These are phyloP conservation scores for Heliconius melpomene DNA, from an alignment of 1,140 invertebrate species.

Conservation along the genomic window DNA sequence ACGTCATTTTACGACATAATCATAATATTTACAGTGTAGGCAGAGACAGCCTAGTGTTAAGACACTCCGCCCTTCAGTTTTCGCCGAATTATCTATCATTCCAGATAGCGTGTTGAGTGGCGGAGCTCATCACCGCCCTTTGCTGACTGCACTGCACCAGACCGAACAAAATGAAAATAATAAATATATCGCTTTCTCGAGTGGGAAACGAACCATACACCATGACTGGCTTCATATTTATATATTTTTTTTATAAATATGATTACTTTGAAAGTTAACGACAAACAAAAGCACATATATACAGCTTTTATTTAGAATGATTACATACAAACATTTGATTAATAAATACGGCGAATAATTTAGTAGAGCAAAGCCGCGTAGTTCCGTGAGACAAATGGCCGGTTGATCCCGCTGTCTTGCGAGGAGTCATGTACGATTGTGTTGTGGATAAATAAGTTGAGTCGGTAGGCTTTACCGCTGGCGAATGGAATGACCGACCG, in stretches of 20 bases:
- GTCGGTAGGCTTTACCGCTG: slow-evolving; percentile 47
- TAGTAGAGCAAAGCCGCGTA: slow-evolving; percentile 51
- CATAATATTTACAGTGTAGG: too few species aligned
- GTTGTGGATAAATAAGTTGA: slow-evolving; percentile 64
- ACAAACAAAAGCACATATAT: neutral
- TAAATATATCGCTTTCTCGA: too few species aligned
- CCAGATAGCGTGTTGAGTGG: too few species aligned
- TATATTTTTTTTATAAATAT: too few species aligned
- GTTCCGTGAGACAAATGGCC: slow-evolving; percentile 64
- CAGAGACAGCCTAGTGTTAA: too few species aligned
- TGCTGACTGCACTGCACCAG: too few species aligned
- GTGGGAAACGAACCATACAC: too few species aligned
- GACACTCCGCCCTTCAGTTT: too few species aligned
- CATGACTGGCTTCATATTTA: too few species aligned
- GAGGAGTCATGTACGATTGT: slow-evolving; percentile 53
- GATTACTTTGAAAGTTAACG: neutral
- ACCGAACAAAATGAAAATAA: too few species aligned
- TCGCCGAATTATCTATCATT: too few species aligned
- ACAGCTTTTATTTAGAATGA: neutral
- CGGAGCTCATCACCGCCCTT: too few species aligned
- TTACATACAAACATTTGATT: slow-evolving; percentile 40
- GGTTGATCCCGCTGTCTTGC: slow-evolving; percentile 56
- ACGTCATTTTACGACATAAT: neutral
- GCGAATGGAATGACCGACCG: slow-evolving; percentile 33
- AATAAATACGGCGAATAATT: slow-evolving; percentile 56